A percentile compares a stretch with the other conserved stretches of the same genome.
These are phyloP conservation scores for Eucidaris tribuloides DNA, from an alignment of 35 echinoderm and acorn worm species.

Conservation along the genomic window DNA sequence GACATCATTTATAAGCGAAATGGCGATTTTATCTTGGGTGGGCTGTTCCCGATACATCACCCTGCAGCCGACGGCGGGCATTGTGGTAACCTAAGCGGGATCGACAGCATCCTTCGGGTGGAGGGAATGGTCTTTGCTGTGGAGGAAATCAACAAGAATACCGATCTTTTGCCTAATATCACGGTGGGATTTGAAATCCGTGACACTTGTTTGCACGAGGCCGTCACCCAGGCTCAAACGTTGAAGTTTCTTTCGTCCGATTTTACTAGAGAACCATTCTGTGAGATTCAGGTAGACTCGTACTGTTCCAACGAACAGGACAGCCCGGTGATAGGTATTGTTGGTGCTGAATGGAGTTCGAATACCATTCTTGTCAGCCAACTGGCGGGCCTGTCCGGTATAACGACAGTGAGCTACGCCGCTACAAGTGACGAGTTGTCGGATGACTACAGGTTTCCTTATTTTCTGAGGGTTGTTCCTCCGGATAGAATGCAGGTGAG, in stretches of 20 bases:
- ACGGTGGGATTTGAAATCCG: constrained; percentile 11
- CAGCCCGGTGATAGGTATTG: constrained; percentile 18
- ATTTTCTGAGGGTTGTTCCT: constrained; percentile 59
- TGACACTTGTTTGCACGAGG: not conserved
- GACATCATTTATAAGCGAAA: constrained; percentile 4
- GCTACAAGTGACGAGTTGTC: constrained; percentile 68
- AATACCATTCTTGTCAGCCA: constrained; percentile 20
- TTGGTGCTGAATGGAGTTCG: constrained; percentile 50
- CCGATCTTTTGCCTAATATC: constrained; percentile 26
- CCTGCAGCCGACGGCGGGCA: not conserved
- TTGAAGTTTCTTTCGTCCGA: too few relatives aligned
- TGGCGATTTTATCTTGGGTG: not conserved
- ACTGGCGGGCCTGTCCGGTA: constrained; percentile 10
- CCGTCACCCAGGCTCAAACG: not conserved
- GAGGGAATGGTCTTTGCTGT: constrained; percentile 22
- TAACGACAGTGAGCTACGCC: constrained; percentile 40
- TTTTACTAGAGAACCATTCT: too few relatives aligned
- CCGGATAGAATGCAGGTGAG: constrained; percentile 65
- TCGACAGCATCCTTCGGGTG: not conserved
- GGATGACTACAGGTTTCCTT: constrained; percentile 37
- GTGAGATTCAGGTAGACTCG: too few relatives aligned
- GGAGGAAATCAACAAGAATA: constrained; percentile 6
- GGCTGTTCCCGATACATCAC: not conserved
- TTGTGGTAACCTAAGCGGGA: not conserved
- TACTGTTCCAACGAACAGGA: not conserved